Percentiles rank a stretch among this genome's conserved stretches.
These are phyloP conservation scores for Malurus cyaneus DNA, from an alignment of 2,113 vertebrate species.

Conservation along the genomic window DNA sequence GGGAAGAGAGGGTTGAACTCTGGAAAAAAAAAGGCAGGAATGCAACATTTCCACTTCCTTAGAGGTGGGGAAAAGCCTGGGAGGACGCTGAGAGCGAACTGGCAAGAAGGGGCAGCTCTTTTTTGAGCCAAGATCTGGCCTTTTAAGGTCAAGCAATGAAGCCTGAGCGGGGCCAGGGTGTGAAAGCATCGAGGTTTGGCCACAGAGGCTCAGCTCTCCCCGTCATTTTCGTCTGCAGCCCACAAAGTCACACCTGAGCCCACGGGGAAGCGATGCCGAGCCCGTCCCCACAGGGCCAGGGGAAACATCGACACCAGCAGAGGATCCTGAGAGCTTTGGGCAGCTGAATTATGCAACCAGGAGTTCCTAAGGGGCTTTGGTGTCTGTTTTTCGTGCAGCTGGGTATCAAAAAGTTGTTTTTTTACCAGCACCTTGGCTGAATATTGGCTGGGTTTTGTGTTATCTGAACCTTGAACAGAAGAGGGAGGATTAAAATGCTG, in stretches of 20 bases:
- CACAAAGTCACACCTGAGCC: background rate
- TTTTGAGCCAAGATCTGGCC: background rate
- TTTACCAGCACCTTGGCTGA: no score
- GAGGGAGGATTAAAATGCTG: background rate
- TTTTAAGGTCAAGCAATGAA: slow-evolving; percentile 32
- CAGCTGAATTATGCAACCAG: background rate
- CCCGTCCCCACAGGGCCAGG: rapidly evolving
- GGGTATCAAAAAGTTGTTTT: rapidly evolving
- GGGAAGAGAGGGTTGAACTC: background rate
- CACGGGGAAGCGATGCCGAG: background rate
- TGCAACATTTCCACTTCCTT: background rate
- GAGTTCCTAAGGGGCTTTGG: background rate
- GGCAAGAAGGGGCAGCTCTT: background rate
- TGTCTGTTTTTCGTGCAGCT: background rate
- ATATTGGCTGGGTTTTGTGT: rapidly evolving
- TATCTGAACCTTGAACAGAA: background rate
- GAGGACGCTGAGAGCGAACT: background rate
- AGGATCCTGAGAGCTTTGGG: rapidly evolving
- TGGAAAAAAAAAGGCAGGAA: background rate
- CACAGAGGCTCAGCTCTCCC: background rate
- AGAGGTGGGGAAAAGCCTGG: background rate
- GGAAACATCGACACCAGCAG: background rate
- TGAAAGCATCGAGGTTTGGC: background rate
- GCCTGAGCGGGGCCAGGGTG: background rate
- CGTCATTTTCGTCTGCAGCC: slow-evolving; percentile 14